These are phyloP conservation scores for Dipodomys ordii DNA, from an alignment of 2,113 vertebrate genomes.

Conservation along the genomic window DNA sequence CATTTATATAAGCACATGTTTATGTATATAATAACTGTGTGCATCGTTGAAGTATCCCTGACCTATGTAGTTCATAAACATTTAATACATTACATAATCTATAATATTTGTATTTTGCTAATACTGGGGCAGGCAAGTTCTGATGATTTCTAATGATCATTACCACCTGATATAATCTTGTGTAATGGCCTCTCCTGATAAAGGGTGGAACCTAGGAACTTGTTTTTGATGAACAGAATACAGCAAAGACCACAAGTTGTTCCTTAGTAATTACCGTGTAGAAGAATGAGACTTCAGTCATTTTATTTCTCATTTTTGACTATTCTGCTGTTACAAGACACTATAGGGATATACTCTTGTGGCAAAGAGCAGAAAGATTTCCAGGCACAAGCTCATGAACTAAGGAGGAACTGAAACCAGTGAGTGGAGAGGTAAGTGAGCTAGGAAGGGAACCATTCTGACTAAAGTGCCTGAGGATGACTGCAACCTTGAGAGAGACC, in stretches of 20 bases:
- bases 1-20: not conserved
- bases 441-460: not conserved
- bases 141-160: not conserved
- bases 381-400: not conserved
- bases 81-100: not conserved
- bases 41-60: not conserved
- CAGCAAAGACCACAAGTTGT: not conserved
- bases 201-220: not conserved
- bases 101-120: not conserved
- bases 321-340: not conserved
- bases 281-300: not conserved
- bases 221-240: not conserved
- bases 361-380: not conserved
- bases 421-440: not conserved
- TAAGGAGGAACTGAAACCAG: not conserved
- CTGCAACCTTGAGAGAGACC: not conserved
- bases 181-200: not conserved
- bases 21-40: not conserved
- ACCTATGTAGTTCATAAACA: not conserved
- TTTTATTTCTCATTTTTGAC: not conserved
- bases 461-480: not conserved
- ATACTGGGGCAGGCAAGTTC: not conserved
- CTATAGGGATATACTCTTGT: not conserved
- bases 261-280: not conserved
- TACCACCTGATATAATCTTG: not conserved